Evolutionary conservation across 1,140 invertebrate species (phyloP), one percentile per base, ranked within the genome.

Genomic region (Sipha flava): DNA sequence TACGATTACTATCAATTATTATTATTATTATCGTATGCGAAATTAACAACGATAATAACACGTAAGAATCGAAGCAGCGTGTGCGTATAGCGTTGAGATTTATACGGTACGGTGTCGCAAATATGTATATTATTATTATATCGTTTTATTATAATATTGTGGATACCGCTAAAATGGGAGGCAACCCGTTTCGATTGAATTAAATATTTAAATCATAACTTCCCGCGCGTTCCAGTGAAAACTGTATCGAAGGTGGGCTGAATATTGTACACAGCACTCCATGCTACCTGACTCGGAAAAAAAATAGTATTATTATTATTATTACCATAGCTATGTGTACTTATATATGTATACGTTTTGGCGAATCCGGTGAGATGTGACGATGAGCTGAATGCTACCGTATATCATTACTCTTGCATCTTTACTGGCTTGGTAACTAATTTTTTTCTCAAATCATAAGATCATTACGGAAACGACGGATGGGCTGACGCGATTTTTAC

Each of bases 11-110:
- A 70, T 70, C 43, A 47, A 45, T 70, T 70, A 70, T 66, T 23
- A 47, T n/a, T 1, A 21, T 10, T 59, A 47, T 29, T 26, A 47
- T 43, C n/a, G 37, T 47, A 45, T 5, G 66, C 43, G 23, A 14
- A 66, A 66, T 66, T 66, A 66, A 66, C 34, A 26, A 40, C 34
- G 34, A 66, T 66, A 66, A 66, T 43, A 66, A 66, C 64, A 43
- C 64, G 37, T 43, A 66, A 16, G 37, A 66, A 66, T 54, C 21
- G 34, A 66, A 34, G 10, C 37, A 43, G 37, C 66, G 66, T 47
- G 43, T 29, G 43, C n/a, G 9, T 29, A 26, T 52, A 40, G 34
- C 37, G n/a, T n/a, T n/a, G 10, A 43, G 62, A 66, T 66, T 43
- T 43, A 64, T 64, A 9, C 59, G 1, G 18, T 34, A 21, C 31